Percentiles rank a stretch among this genome's conserved stretches.
These are phyloP conservation scores for Lepidochrysops patricia DNA, from an alignment of 2,888 invertebrate genomes.

Conservation along the genomic window DNA sequence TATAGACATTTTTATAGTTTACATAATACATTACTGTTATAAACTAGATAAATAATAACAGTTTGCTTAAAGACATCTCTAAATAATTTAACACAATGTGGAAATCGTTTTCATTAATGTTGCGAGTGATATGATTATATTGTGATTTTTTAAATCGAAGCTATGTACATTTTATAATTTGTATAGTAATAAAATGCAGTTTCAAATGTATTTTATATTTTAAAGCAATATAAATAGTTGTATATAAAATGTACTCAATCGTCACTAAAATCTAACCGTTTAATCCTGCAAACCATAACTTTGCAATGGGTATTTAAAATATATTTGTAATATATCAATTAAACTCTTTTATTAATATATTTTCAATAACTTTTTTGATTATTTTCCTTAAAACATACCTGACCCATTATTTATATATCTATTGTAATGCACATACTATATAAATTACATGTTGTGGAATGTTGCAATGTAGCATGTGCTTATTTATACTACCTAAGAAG, in stretches of 20 bases:
- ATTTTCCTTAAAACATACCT: not conserved
- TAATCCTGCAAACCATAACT: slow-evolving; percentile 7
- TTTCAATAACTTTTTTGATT: not conserved
- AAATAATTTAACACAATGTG: slow-evolving; percentile 48
- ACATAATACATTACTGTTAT: slow-evolving; percentile 68
- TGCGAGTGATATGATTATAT: slow-evolving; percentile 77
- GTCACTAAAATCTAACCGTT: not conserved
- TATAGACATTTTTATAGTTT: slow-evolving; percentile 73
- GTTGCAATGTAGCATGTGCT: not conserved
- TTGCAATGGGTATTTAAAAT: slow-evolving; percentile 5
- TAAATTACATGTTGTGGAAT: not conserved
- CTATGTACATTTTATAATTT: slow-evolving; percentile 29
- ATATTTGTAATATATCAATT: slow-evolving; percentile 7
- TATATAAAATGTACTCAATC: slow-evolving; percentile 1
- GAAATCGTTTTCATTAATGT: slow-evolving; percentile 62
- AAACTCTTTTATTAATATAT: slow-evolving; percentile 6
- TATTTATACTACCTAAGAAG: not conserved
- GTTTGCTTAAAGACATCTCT: slow-evolving; percentile 33
- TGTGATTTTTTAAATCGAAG: slow-evolving; percentile 26
- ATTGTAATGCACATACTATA: not conserved
- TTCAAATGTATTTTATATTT: slow-evolving; percentile 4
- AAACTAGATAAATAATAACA: slow-evolving; percentile 45
- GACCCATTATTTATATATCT: not conserved
- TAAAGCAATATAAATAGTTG: slow-evolving; percentile 5
- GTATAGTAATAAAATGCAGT: slow-evolving; percentile 14